Evolutionary conservation across 2,797 vertebrate species (phyloP).

Genomic region (Sparidentex hasta): DNA sequence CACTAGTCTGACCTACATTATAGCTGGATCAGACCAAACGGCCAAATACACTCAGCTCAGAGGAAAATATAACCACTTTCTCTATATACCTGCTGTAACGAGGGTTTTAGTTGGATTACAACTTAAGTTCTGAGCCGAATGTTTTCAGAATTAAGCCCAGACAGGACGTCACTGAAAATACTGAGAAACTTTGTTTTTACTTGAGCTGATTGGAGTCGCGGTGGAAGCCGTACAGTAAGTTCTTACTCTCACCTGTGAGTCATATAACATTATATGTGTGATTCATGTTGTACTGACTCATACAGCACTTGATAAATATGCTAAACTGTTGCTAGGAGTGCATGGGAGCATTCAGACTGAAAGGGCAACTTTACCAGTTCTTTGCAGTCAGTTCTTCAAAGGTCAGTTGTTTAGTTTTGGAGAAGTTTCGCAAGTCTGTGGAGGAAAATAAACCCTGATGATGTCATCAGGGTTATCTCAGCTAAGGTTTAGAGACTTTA

Average conservation of each 20-base stretch:
- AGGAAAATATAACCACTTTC: slow-evolving; percentile 33
- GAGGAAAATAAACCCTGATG: background rate
- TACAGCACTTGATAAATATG: background rate
- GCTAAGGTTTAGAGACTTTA: background rate
- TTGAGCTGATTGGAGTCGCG: background rate
- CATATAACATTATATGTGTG: background rate
- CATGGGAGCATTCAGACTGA: background rate
- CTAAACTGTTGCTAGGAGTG: background rate
- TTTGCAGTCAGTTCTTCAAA: background rate
- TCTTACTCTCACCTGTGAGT: background rate
- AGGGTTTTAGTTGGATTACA: slow-evolving; percentile 42
- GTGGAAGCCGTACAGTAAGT: background rate
- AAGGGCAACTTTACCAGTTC: background rate
- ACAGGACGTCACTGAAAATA: slow-evolving; percentile 15
- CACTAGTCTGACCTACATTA: slow-evolving; percentile 74
- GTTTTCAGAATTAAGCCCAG: slow-evolving; percentile 32
- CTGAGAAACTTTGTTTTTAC: background rate
- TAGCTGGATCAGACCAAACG: slow-evolving; percentile 48
- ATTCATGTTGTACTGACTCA: background rate
- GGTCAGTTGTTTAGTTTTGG: background rate
- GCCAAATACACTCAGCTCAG: slow-evolving; percentile 42
- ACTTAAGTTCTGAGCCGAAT: slow-evolving; percentile 14
- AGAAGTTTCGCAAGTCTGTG: background rate
- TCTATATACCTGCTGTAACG: slow-evolving; percentile 27
- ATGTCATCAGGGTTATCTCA: background rate